Evolutionary conservation across 2,113 vertebrate species (phyloP), one percentile per base, ranked within the genome.

Genomic region (Mobula birostris): DNA sequence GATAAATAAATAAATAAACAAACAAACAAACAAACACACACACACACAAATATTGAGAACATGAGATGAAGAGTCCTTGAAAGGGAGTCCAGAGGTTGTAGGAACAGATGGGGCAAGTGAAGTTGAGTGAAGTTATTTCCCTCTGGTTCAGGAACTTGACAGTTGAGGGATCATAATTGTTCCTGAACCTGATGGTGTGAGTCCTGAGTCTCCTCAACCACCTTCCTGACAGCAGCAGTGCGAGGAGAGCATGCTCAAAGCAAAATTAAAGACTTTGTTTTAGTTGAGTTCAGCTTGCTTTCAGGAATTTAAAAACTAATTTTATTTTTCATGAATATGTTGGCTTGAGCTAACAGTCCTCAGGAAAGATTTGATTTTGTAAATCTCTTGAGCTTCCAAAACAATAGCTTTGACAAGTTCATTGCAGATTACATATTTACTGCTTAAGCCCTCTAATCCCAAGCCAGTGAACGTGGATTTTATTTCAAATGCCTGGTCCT

Each of bases 21-120:
- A 1, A 4, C 48, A 36, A 0, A 0, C 36, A 48, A 0, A 48
- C 3, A 48, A 1, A 2, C 1, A 48, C 0, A 48, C 1, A 48
- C 3, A 48, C 1, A 4, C 48, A 48, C 48, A 48, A 48, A 48
- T 48, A 48, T 48, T 48, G 48, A 48, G 3, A 48, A 48, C 3
- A 4, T 48, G 48, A 48, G 48, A 48, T 48, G 48, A 48, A 48
- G 1, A 48, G 48, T 48, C 48, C 48, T 48, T 48, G 48, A 48
- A 48, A 48, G 48, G 48, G 48, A 48, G 48, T 48, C 48, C 48
- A 48, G 48, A 48, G 48, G 48, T 48, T 48, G 48, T 48, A 4
- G 48, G 48, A 48, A 48, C 48, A 48, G 48, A 1, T 48, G 48
- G 48, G 48, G 48, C 48, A 48, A 48, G 3, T 48, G 48, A 48